Evolutionary conservation across 2,113 vertebrate genomes (phyloP).

Genomic region (Struthio camelus): DNA sequence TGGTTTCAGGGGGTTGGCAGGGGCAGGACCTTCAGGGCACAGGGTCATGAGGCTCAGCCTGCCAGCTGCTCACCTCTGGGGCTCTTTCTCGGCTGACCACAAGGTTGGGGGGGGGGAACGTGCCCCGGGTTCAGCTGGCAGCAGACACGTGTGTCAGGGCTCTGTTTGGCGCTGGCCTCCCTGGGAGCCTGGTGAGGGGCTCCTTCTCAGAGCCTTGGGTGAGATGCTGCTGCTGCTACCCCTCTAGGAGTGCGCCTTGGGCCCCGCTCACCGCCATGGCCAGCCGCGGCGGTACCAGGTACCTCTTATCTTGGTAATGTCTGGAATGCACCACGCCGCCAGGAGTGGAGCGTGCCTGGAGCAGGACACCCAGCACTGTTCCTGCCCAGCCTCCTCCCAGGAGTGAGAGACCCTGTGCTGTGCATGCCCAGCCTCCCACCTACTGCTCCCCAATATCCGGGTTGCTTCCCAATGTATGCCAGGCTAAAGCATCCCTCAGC

Average conservation of each 20-base stretch:
- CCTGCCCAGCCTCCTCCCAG: not conserved
- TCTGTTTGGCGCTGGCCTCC: not conserved
- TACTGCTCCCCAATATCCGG: fast-evolving
- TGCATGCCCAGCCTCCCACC: not conserved
- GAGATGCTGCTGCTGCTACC: fast-evolving
- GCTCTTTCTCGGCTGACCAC: not conserved
- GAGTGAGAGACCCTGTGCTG: not conserved
- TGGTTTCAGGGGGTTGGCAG: not conserved
- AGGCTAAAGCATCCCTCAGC: not conserved
- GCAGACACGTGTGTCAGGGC: not conserved
- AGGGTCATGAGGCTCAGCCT: not conserved
- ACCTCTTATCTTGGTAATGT: slow-evolving; percentile 69
- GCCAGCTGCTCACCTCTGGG: not conserved
- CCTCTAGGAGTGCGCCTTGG: fast-evolving
- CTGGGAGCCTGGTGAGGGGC: fast-evolving
- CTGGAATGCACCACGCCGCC: slow-evolving; percentile 60
- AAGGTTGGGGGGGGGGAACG: not conserved
- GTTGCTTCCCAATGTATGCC: fast-evolving
- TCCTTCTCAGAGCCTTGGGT: not conserved
- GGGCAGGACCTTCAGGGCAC: not conserved
- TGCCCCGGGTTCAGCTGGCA: not conserved
- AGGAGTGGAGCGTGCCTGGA: not conserved
- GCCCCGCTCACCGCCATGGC: not conserved
- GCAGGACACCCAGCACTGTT: not conserved
- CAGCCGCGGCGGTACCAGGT: slow-evolving; percentile 11